Conservation (phyloP, 1,140 invertebrate genomes). For the Muscidifurax raptorellus region DNA sequence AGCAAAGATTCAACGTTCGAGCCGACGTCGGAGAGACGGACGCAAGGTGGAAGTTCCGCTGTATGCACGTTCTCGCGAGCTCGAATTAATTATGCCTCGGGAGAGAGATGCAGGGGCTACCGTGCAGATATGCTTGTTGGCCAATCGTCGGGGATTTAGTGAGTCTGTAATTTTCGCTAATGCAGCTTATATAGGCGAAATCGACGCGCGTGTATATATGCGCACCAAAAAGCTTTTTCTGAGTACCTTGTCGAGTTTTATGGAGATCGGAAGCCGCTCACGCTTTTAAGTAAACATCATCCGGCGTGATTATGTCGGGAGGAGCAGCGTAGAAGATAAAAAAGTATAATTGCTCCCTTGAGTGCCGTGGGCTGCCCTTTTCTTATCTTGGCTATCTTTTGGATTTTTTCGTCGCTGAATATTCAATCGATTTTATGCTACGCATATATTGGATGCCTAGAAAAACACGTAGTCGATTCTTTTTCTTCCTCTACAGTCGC, state of each 20-base stretch:
- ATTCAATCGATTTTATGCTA: no score
- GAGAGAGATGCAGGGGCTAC: background rate
- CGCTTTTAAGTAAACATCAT: no score
- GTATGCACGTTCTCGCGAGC: background rate
- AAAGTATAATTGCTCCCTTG: background rate
- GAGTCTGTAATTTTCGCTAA: background rate
- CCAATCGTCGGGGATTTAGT: no score
- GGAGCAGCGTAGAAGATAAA: background rate
- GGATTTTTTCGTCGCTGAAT: background rate
- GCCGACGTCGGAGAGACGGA: background rate
- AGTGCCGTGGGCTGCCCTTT: no score
- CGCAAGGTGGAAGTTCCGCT: no score
- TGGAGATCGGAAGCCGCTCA: background rate
- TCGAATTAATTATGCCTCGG: conserved; percentile 22
- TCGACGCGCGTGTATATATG: background rate
- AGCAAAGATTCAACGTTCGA: background rate
- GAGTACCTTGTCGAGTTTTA: conserved; percentile 15
- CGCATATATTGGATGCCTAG: no score
- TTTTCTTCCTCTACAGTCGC: no score
- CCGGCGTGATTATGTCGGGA: no score
- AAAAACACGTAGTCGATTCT: background rate
- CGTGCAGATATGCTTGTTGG: no score
- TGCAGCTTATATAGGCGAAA: background rate
- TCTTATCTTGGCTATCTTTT: background rate
- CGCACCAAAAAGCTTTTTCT: background rate